These are phyloP conservation scores for Plemyria rubiginata DNA, from an alignment of 2,888 invertebrate species.

Conservation along the genomic window DNA sequence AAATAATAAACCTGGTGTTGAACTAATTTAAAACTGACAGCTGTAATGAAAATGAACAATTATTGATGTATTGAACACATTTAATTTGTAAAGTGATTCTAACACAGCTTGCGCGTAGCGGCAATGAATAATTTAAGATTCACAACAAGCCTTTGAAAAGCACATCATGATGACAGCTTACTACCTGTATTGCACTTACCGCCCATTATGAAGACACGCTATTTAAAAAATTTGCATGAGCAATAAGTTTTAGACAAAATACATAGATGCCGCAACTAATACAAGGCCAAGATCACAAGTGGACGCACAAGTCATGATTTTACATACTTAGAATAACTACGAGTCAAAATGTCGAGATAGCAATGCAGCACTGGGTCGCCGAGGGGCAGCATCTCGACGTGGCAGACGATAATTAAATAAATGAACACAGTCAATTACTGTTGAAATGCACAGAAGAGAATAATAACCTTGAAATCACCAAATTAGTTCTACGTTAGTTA, in stretches of 20 bases:
- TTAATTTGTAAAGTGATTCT: slow-evolving; percentile 13
- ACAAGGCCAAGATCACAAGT: slow-evolving; percentile 70
- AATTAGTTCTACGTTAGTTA: slow-evolving; percentile 59
- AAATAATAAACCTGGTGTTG: not conserved
- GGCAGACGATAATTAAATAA: slow-evolving; percentile 72
- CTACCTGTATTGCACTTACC: slow-evolving; percentile 63
- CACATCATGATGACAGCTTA: slow-evolving; percentile 45
- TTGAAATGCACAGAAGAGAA: slow-evolving; percentile 59
- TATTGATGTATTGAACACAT: slow-evolving; percentile 1
- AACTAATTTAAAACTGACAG: not conserved
- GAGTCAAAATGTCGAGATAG: slow-evolving; percentile 32
- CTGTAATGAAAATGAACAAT: slow-evolving; percentile 1
- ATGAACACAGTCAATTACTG: slow-evolving; percentile 65
- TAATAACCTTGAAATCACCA: slow-evolving; percentile 74
- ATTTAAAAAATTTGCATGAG: slow-evolving; percentile 62
- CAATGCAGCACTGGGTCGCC: slow-evolving; percentile 51
- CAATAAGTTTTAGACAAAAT: slow-evolving; percentile 49
- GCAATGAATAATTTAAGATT: slow-evolving; percentile 18
- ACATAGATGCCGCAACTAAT: slow-evolving; percentile 57
- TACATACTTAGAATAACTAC: slow-evolving; percentile 33
- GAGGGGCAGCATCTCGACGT: slow-evolving; percentile 57
- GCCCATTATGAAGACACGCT: slow-evolving; percentile 64
- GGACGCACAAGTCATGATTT: slow-evolving; percentile 42
- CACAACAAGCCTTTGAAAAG: slow-evolving; percentile 36
- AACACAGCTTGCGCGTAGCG: slow-evolving; percentile 2